Conservation (phyloP, 2,888 invertebrate species). For the Epirrhoe alternata region DNA sequence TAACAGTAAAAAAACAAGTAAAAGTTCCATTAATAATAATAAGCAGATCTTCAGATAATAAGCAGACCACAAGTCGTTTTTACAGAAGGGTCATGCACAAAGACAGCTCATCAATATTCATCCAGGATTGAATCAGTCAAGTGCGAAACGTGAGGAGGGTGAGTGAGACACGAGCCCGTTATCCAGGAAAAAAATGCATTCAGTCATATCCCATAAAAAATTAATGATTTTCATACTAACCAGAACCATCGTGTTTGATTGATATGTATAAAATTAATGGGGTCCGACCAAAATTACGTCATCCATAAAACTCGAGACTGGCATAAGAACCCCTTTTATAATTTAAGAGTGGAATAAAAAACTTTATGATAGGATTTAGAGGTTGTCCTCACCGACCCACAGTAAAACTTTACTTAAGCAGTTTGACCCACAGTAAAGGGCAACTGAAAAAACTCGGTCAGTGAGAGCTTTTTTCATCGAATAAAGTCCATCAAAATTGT, state of each 20-base stretch:
- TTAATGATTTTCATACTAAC: slow-evolving; percentile 41
- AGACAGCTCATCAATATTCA: slow-evolving; percentile 50
- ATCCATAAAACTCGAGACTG: slow-evolving; percentile 1
- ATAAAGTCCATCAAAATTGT: background rate
- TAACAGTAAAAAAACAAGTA: slow-evolving; percentile 13
- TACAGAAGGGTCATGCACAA: slow-evolving; percentile 35
- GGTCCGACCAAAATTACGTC: background rate
- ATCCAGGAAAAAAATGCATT: slow-evolving; percentile 50
- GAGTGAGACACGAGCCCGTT: slow-evolving; percentile 63
- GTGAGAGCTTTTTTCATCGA: slow-evolving; percentile 2
- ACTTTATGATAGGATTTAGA: slow-evolving; percentile 9
- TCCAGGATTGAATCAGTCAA: slow-evolving; percentile 50
- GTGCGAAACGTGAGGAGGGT: slow-evolving; percentile 66
- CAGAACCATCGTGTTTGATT: slow-evolving; percentile 9
- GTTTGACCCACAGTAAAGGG: background rate
- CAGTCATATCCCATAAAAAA: slow-evolving; percentile 47
- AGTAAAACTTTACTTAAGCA: slow-evolving; percentile 12
- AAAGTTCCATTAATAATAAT: slow-evolving; percentile 23
- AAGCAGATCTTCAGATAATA: slow-evolving; percentile 30
- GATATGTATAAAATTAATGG: slow-evolving; percentile 15
- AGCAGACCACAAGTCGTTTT: slow-evolving; percentile 32
- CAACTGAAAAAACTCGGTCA: slow-evolving; percentile 1
- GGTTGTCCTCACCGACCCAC: slow-evolving; percentile 2
- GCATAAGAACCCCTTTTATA: slow-evolving; percentile 15
- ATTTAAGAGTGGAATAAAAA: slow-evolving; percentile 16